phyloP scores from a whole-genome alignment of 2,888 invertebrate genomes.

The Chelonus formosanus region DNA sequence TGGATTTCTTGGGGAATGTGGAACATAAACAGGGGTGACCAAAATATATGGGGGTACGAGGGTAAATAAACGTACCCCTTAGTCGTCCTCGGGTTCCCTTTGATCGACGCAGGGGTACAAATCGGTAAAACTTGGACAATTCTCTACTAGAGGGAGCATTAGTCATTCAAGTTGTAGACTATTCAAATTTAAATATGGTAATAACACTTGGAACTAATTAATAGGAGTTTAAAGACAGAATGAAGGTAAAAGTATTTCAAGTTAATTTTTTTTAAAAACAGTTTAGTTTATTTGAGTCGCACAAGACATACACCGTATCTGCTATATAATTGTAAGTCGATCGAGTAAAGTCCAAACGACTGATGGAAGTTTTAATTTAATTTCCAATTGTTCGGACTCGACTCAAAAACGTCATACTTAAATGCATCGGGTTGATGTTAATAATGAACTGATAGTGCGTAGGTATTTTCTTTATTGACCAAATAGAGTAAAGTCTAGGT shows the following conservation, averaged over 20 bases:
- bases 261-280: conserved; percentile 1
- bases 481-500: conserved; percentile 34
- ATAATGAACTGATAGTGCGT: conserved; percentile 6
- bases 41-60: not conserved
- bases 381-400: conserved; percentile 43
- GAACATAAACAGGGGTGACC: conserved; percentile 17
- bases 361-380: conserved; percentile 15
- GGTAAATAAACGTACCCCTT: conserved; percentile 26
- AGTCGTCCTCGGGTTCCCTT: conserved; percentile 8
- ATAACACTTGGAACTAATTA: too few species aligned
- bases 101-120: conserved; percentile 26
- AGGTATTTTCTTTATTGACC: conserved; percentile 23
- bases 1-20: not conserved
- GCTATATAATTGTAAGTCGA: conserved; percentile 59
- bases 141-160: conserved; percentile 4
- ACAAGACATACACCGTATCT: conserved; percentile 66
- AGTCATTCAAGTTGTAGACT: not conserved
- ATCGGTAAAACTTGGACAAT: conserved; percentile 13
- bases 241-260: too few species aligned
- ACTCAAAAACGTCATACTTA: conserved; percentile 1
- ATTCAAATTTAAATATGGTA: not conserved
- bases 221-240: too few species aligned
- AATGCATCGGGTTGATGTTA: conserved; percentile 7
- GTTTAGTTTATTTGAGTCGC: conserved; percentile 65
- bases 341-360: conserved; percentile 42